Evolutionary conservation across 2,113 vertebrate genomes (phyloP).

Genomic region (Hiodon tergisus): DNA sequence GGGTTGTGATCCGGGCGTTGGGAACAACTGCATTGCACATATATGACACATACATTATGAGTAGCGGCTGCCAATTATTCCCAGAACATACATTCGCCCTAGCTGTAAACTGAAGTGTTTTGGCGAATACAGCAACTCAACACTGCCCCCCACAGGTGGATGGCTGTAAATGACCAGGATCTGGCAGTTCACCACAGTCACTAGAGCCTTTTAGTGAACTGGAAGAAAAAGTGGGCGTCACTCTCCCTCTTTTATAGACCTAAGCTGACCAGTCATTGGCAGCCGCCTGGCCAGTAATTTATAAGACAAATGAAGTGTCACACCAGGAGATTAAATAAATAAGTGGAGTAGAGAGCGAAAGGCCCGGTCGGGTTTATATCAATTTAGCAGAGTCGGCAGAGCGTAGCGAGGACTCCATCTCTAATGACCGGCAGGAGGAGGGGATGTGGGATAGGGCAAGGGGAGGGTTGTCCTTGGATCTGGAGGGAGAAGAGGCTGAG

Average conservation of each 20-base stretch:
- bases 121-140: not conserved
- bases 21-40: no score
- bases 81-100: not conserved
- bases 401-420: slow-evolving; percentile 57
- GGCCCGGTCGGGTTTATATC: slow-evolving; percentile 63
- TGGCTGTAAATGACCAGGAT: not conserved
- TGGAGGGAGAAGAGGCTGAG: slow-evolving; percentile 38
- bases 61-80: not conserved
- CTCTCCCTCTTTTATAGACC: not conserved
- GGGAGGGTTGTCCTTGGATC: slow-evolving; percentile 48
- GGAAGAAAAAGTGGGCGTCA: slow-evolving; percentile 15
- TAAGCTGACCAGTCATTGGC: slow-evolving; percentile 48
- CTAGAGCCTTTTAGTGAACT: not conserved
- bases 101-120: not conserved
- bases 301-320: slow-evolving; percentile 62
- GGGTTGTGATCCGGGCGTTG: no score
- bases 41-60: not conserved
- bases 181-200: not conserved
- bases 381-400: slow-evolving; percentile 63
- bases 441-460: slow-evolving; percentile 46
- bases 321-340: slow-evolving; percentile 55
- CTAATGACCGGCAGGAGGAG: slow-evolving; percentile 59
- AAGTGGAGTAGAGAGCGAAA: slow-evolving; percentile 49
- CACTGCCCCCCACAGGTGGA: slow-evolving; percentile 3
- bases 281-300: slow-evolving; percentile 47